phyloP scores from a whole-genome alignment of 2,797 vertebrate genomes.

The Scolopax bukidnonensis region DNA sequence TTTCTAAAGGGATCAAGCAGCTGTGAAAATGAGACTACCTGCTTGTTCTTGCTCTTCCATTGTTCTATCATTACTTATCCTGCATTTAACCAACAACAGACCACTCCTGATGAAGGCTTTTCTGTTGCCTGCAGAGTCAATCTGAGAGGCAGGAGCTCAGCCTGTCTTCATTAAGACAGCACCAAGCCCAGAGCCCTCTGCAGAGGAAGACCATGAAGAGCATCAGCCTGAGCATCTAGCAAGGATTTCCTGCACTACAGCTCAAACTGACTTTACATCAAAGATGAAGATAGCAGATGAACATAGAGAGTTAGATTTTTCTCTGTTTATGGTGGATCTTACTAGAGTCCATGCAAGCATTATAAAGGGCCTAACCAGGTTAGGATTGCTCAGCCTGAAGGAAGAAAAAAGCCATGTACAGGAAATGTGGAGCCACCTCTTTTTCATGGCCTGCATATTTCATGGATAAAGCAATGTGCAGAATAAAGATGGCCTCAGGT shows the following conservation, averaged over 20 bases:
- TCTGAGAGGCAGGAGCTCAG: not conserved
- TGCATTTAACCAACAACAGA: not conserved
- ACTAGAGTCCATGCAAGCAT: not conserved
- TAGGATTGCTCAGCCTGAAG: not conserved
- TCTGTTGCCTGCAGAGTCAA: not conserved
- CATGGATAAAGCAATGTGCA: not conserved
- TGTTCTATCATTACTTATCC: not conserved
- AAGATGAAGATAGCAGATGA: not conserved
- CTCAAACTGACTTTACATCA: not conserved
- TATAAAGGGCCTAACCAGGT: not conserved
- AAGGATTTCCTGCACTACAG: slow-evolving; percentile 35
- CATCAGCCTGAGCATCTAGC: not conserved
- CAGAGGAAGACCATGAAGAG: not conserved
- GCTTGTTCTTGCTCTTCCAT: not conserved
- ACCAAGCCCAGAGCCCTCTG: not conserved
- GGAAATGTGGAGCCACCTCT: not conserved
- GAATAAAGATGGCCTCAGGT: not conserved
- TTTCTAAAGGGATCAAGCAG: not conserved
- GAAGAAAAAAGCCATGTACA: not conserved
- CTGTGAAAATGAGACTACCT: not conserved
- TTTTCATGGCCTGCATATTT: not conserved
- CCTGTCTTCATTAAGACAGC: not conserved
- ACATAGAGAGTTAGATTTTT: not conserved
- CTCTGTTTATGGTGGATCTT: not conserved
- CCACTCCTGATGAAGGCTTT: not conserved